Percentiles rank a stretch among this genome's conserved stretches.
Evolutionary conservation across 2,888 invertebrate species (phyloP).

Genomic region (Caenorhabditis sp.): DNA sequence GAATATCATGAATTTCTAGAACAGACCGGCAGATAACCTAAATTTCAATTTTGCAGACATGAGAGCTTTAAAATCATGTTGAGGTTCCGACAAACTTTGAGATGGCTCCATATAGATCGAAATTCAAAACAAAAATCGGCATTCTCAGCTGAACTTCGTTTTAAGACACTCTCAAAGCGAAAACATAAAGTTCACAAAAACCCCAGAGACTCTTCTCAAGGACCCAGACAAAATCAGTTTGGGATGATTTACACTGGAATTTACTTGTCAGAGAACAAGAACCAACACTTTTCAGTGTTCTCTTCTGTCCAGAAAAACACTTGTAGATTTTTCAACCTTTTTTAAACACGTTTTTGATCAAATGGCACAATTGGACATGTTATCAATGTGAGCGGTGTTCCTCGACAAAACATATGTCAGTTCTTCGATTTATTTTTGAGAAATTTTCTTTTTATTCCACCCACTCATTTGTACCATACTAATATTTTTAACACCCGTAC

Average conservation of each 20-base stretch:
- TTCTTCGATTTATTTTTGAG: background rate
- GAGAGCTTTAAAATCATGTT: background rate
- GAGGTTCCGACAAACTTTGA: background rate
- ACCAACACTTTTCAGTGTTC: too few species aligned
- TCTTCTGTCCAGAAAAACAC: too few species aligned
- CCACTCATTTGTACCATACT: background rate
- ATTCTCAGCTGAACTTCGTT: background rate
- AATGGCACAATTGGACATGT: background rate
- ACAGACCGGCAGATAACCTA: too few species aligned
- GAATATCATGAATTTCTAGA: too few species aligned
- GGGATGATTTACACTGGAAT: conserved; percentile 8
- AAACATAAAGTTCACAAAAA: conserved; percentile 35
- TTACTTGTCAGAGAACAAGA: too few species aligned
- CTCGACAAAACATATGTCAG: background rate
- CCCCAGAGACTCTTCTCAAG: conserved; percentile 16
- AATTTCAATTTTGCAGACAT: too few species aligned
- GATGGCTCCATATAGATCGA: background rate
- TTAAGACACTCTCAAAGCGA: background rate
- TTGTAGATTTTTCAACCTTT: background rate
- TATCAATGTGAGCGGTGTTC: background rate
- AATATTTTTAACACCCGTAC: background rate
- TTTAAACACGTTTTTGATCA: background rate
- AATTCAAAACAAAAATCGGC: background rate
- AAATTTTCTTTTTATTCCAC: background rate
- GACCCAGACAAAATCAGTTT: conserved; percentile 32